Base-by-base conservation (phyloP, 1,140 invertebrate species). In the Metopolophium dirhodum region DNA sequence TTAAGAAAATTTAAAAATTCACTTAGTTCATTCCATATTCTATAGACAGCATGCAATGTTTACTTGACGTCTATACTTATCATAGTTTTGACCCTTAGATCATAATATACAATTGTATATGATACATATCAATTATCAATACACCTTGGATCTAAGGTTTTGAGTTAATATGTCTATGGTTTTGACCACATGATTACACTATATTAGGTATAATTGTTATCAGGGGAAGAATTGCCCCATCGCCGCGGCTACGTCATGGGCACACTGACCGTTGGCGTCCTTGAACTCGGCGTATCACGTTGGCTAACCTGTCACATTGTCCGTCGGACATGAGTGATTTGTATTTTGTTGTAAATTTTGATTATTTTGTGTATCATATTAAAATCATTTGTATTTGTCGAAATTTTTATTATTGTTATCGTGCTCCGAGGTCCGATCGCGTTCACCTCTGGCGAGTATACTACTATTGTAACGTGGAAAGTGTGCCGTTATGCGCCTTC, bases 261-360 rank as follows among this genome's bases (percentile, higher is more conserved):
- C 45, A 49, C 91, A 93, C 91, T 93, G 91, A 37, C 8, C 35
- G 14, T 86, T 26, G 82, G 91, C 91, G 91, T 93, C 91, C 91
- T 93, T 93, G 91, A 93, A 93, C 82, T 86, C 82, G 49, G 22
- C 22, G 18, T 45, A 41, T 86, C 45, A 93, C 35, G 82, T 93
- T 93, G 91, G 91, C 91, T 57, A 23, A 54, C 49, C 91, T 93
- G 91, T 85, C 91, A 93, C 77, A 85, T 93, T 86, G 91, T 93
- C 82, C 82, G 77, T 86, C 82, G 47, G 49, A 93, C 91, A 85
- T 93, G 68, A 93, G 91, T 93, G 91, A 93, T 93, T 93, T 93
- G 51, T 54, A 54, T 54, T 54, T 54, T 54, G 91, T 93, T 86
- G 91, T 93, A 93, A 93, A 93, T 86, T 93, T 83, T 93, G 91